Base-by-base conservation (phyloP, 64 coral and sea anemone species). In the Stylophora pistillata region DNA sequence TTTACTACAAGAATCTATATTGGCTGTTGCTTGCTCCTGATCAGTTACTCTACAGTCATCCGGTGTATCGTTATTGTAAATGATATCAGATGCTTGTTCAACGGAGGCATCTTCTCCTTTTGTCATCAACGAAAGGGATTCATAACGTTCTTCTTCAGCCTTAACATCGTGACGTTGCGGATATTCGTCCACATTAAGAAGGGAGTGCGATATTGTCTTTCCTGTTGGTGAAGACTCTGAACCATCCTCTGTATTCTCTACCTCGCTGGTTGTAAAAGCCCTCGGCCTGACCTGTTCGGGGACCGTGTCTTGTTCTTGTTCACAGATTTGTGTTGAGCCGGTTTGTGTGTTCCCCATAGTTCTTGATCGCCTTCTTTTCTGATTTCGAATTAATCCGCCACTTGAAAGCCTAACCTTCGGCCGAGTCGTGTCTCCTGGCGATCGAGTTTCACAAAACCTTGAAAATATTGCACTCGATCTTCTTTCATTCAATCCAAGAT, bases 391-490 rank as follows among this genome's bases (percentile, higher is more conserved):
- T 37, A 76, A 20, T 10, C 73, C 73, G 5, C 73, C 73, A 41
- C 73, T 76, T 76, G 73, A 76, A 18, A 76, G 73, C 7, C 34
- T 76, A 21, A 34, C 37, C 34, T 52, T 76, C 11, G 15, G 73
- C 37, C 20, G 37, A 76, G 73, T 52, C 10, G 30, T 53, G 73
- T 76, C 53, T 76, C 18, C 53, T 52, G 16, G 32, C 37, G 32
- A 53, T 76, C 73, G 33, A 52, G 73, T 76, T 76, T 76, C 73
- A 76, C 16, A 21, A 76, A 76, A 76, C 53, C 73, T 18, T 47
- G 33, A 41, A 73, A 31, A 30, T 18, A 18, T 37, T 53, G 20
- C 37, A 7, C 73, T 68, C 21, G 64, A 11, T 28, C 64, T 52
- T 76, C 73, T 76, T 53, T 76, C 73, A 53, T 7, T 47, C 37